phyloP scores from a whole-genome alignment of 2,113 vertebrate species.

The Pica pica region DNA sequence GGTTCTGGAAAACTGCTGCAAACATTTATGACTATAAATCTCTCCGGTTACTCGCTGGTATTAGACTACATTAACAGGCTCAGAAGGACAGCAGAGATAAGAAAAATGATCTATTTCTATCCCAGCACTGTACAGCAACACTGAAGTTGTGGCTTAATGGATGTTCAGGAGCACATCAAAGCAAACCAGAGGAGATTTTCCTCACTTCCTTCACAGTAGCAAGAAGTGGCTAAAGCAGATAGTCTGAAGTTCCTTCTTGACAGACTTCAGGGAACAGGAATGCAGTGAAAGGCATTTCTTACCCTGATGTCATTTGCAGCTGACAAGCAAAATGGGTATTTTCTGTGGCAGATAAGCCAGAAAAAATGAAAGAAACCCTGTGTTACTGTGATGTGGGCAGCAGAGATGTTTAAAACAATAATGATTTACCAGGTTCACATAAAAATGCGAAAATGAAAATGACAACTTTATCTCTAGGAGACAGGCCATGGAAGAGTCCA shows the following conservation, averaged over 20 bases:
- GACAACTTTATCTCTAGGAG: background rate
- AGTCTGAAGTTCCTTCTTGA: background rate
- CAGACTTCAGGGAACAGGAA: background rate
- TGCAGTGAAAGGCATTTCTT: background rate
- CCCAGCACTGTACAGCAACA: background rate
- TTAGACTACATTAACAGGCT: slow-evolving; percentile 40
- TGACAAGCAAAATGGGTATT: background rate
- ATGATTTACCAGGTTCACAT: background rate
- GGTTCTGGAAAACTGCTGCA: background rate
- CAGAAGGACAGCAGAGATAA: background rate
- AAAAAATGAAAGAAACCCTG: background rate
- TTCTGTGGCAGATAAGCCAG: background rate
- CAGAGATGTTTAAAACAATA: background rate
- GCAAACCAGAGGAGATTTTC: background rate
- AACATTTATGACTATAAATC: background rate
- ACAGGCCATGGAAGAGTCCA: background rate
- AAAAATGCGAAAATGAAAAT: background rate
- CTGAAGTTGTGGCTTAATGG: slow-evolving; percentile 10
- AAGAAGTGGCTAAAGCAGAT: background rate
- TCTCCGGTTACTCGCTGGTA: background rate
- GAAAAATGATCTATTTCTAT: slow-evolving; percentile 39
- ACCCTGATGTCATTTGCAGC: background rate
- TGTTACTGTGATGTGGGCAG: background rate
- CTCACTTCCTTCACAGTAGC: background rate
- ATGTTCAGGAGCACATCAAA: slow-evolving; percentile 34